A percentile compares a stretch with the other conserved stretches of the same genome.
phyloP scores from a whole-genome alignment of 2,888 invertebrate genomes.

The Tinea semifulvella region DNA sequence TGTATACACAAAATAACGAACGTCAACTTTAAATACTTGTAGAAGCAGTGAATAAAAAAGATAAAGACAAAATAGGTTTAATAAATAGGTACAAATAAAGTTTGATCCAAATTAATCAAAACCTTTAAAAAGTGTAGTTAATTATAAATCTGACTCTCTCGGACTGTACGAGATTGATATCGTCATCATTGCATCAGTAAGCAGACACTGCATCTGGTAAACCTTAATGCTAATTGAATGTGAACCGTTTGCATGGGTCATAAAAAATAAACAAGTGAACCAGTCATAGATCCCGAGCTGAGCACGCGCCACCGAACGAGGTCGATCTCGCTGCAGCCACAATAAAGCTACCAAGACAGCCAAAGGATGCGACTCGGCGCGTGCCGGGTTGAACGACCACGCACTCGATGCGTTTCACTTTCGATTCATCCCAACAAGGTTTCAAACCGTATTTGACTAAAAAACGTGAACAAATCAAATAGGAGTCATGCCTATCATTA shows the following conservation, averaged over 20 bases:
- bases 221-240: neutral
- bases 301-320: conserved; percentile 10
- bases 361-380: conserved; percentile 28
- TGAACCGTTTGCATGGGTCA: neutral
- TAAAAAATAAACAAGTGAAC: conserved; percentile 1
- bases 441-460: conserved; percentile 3
- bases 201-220: neutral
- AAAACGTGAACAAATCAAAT: conserved; percentile 6
- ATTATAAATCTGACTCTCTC: too few relatives aligned
- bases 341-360: conserved; percentile 9
- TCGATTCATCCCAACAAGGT: conserved; percentile 23
- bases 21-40: too few relatives aligned
- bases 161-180: neutral
- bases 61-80: too few relatives aligned
- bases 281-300: conserved; percentile 1
- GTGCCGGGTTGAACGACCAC: conserved; percentile 66
- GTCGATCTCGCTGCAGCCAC: conserved; percentile 13
- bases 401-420: conserved; percentile 55
- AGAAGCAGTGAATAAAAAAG: too few relatives aligned
- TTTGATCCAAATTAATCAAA: too few relatives aligned
- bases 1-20: conserved; percentile 2
- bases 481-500: neutral
- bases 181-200: conserved; percentile 3
- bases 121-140: too few relatives aligned
- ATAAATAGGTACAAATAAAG: too few relatives aligned